Evolutionary conservation across 2,797 vertebrate genomes (phyloP), one percentile per base, ranked within the genome.

Genomic region (Anolis apletophallus): DNA sequence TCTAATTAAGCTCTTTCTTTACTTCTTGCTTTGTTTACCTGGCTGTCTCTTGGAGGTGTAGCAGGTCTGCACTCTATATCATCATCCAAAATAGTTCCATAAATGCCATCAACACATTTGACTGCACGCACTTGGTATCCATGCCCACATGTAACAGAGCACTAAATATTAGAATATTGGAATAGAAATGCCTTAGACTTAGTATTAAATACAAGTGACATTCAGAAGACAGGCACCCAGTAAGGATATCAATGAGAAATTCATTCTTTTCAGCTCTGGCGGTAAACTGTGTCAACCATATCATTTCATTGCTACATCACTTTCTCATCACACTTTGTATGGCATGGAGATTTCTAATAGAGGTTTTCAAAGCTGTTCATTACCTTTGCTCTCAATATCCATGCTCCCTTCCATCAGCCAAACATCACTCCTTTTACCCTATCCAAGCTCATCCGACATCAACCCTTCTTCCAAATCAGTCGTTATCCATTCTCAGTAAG

Each of bases 91-190:
- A 97, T 94, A 64, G 95, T 87, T 0, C 95, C 94, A 2, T 98
- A 97, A 29, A 83, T 89, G 36, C 97, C 97, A 0, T 94, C 96
- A 74, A 98, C 96, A 84, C 98, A 99, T 81, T 95, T 96, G 40
- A 99, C 98, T 9, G 97, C 97, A 79, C 99, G 97, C 93, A 97
- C 96, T 95, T 98, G 98, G 95, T 98, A 98, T 7, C 99, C 98
- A 0, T 91, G 97, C 69, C 98, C 98, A 88, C 99, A 99, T 0
- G 97, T 98, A 84, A 97, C 97, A 5, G 97, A 86, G 91, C 99
- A 99, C 99, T 99, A 95, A 92, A 76, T 91, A 85, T 88, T 7
- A 91, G 1, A 14, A 78, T n/a, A 88, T 0, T 88, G 16, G 52
- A 34, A 89, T 90, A 79, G 90, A 90, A 91, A 5, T 84, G 36